Evolutionary conservation across 2,113 vertebrate genomes (phyloP).

Genomic region (Scartelaos histophorus): DNA sequence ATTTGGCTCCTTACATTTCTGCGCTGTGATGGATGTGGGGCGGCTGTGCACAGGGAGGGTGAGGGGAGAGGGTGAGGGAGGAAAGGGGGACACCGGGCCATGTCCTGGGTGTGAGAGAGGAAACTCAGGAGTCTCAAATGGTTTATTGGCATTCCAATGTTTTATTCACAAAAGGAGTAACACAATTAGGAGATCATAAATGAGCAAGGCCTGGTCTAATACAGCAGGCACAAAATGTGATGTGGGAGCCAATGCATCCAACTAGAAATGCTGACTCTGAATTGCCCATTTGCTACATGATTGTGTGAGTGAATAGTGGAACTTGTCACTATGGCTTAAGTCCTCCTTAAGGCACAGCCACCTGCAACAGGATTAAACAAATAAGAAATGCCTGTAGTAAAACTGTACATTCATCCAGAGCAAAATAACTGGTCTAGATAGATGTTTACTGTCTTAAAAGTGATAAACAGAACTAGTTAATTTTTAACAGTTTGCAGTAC

Average conservation of each 20-base stretch:
- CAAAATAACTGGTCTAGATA: neutral
- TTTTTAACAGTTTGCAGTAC: no score
- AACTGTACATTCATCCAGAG: neutral
- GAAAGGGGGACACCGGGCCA: constrained; percentile 67
- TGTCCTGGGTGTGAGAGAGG: constrained; percentile 32
- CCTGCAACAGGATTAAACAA: neutral
- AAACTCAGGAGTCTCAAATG: constrained; percentile 36
- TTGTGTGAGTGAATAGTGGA: neutral
- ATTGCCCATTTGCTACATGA: neutral
- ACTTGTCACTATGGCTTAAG: neutral
- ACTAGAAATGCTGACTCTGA: neutral
- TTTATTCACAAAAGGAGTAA: constrained; percentile 15
- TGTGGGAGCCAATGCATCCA: neutral
- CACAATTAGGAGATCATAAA: neutral
- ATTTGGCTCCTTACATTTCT: constrained; percentile 99
- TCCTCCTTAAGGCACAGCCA: neutral
- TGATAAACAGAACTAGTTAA: no score
- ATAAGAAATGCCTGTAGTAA: neutral
- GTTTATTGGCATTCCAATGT: constrained; percentile 20
- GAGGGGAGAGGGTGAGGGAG: constrained; percentile 85
- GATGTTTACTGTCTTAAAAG: no score
- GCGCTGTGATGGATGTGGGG: constrained; percentile 97
- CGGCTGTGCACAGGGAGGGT: constrained; percentile 85
- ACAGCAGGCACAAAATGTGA: neutral
- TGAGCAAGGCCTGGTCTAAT: neutral